phyloP scores from a whole-genome alignment of 2,113 vertebrate genomes.

The Cricetomys ansorgei region DNA sequence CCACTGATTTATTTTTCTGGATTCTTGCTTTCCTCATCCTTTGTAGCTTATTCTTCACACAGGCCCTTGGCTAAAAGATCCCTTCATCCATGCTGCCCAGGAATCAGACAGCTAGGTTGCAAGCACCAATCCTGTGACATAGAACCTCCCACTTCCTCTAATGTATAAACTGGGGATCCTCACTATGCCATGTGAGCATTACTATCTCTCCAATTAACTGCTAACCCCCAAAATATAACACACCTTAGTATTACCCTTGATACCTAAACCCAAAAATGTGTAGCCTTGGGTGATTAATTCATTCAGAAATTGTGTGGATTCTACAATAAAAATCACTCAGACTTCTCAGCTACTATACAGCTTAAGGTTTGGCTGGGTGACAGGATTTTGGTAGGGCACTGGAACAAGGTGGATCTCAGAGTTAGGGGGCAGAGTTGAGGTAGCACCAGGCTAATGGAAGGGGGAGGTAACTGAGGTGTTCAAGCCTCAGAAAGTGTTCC shows the following conservation, averaged over 20 bases:
- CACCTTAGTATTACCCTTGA: not conserved
- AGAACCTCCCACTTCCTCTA: not conserved
- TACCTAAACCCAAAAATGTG: not conserved
- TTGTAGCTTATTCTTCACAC: not conserved
- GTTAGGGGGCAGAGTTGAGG: slow-evolving; percentile 10
- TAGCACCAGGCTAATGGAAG: not conserved
- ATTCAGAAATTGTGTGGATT: not conserved
- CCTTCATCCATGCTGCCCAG: not conserved
- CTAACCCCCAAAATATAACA: not conserved
- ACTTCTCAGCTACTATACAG: not conserved
- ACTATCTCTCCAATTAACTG: not conserved
- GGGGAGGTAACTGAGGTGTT: not conserved
- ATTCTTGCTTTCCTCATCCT: not conserved
- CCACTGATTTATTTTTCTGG: not conserved
- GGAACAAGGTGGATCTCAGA: not conserved
- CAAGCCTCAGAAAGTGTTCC: not conserved
- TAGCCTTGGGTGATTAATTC: not conserved
- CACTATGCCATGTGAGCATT: no score
- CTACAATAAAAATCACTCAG: not conserved
- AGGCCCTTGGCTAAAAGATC: not conserved
- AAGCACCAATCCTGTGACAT: not conserved
- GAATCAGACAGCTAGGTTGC: not conserved
- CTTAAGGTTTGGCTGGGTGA: not conserved
- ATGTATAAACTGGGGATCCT: no score
- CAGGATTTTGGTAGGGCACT: not conserved